Evolutionary conservation across 2,888 invertebrate genomes (phyloP), one percentile per base, ranked within the genome.

Genomic region (Clostera curtula): DNA sequence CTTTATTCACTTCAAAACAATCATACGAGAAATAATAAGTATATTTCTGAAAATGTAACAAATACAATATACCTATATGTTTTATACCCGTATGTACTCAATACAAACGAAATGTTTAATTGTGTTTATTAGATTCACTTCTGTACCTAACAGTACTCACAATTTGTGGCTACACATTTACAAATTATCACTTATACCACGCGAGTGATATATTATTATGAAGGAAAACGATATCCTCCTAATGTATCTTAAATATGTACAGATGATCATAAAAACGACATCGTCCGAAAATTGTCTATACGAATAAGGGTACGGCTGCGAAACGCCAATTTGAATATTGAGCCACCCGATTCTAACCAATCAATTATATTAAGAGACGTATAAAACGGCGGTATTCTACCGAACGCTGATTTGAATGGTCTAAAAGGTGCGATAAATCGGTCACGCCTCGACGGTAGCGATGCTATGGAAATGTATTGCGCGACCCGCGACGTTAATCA

Each of bases 121-220:
- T n/a, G 12, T 10, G 10, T 25, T 23, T 7, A n/a, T 12, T 15
- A 5, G 11, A 21, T 29, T 18, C 23, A 35, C 28, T 63, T 57
- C 19, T 50, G 52, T 32, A 14, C 41, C n/a, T 8, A 32, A 62
- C 23, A 69, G 68, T 79, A 76, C 66, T 28, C 12, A 50, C 63
- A 71, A 70, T 71, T 73, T 68, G 58, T 60, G 56, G 54, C 56
- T 62, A 62, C 56, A 63, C 63, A 72, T 76, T 80, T 70, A 79
- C 80, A 80, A 80, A 80, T 83, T 82, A 76, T 75, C 79, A 68
- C 79, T 68, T 65, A 56, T 59, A 58, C 51, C 45, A 40, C 51
- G 49, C 49, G 53, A 56, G 54, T 49, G 46, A 53, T 43, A 13
- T 22, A 22, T 13, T 15, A 47, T 53, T 52, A 45, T 36, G 41